phyloP scores from a whole-genome alignment of 2,797 vertebrate genomes.

The Poecilia gillii region DNA sequence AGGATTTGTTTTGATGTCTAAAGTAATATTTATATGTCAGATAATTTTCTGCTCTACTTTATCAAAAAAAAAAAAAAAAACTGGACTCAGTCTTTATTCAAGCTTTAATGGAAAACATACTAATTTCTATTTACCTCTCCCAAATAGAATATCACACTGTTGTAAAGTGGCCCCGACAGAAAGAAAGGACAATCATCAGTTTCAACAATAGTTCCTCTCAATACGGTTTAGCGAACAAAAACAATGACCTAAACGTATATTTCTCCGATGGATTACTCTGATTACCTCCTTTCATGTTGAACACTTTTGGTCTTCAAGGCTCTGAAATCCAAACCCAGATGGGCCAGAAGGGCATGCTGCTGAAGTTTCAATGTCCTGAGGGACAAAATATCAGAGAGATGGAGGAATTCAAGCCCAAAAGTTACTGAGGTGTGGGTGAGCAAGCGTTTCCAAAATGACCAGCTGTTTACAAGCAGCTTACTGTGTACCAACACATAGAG shows the following conservation, averaged over 20 bases:
- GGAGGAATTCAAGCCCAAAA: slow-evolving; percentile 57
- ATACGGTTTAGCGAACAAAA: not conserved
- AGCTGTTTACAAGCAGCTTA: slow-evolving; percentile 34
- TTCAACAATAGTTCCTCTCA: not conserved
- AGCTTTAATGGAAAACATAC: not conserved
- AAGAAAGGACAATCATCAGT: not conserved
- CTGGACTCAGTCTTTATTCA: not conserved
- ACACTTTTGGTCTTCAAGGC: not conserved
- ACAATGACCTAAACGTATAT: not conserved
- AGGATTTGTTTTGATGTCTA: not conserved
- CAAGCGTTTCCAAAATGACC: slow-evolving; percentile 42
- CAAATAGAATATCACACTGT: not conserved
- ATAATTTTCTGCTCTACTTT: not conserved
- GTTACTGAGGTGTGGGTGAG: slow-evolving; percentile 26
- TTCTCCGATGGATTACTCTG: not conserved
- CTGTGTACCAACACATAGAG: slow-evolving; percentile 25
- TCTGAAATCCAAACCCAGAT: slow-evolving; percentile 28
- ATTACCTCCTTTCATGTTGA: slow-evolving; percentile 8
- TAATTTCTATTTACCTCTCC: not conserved
- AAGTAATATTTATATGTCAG: not conserved
- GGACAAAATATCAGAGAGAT: slow-evolving; percentile 27
- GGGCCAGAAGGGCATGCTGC: slow-evolving; percentile 30
- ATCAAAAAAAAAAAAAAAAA: not conserved
- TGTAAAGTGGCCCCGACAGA: no score
- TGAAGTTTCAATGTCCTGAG: slow-evolving; percentile 46